phyloP scores from a whole-genome alignment of 2,888 invertebrate genomes.

The Sesamia inferens region DNA sequence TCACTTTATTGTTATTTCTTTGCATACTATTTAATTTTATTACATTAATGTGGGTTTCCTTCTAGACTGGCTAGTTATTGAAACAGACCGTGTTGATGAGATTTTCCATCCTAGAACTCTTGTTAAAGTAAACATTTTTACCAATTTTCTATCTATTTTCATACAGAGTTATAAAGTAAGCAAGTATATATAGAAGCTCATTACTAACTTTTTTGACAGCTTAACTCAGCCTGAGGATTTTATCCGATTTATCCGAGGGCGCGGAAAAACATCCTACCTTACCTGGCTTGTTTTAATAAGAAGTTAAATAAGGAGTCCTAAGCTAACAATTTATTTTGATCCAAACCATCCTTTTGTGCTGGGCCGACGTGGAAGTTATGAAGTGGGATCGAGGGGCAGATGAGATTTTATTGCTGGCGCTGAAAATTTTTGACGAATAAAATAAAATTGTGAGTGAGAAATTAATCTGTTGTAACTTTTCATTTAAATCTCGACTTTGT shows the following conservation, averaged over 20 bases:
- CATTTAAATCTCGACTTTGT: constrained; percentile 13
- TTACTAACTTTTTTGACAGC: constrained; percentile 57
- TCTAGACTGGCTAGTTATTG: constrained; percentile 3
- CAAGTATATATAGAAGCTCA: constrained; percentile 33
- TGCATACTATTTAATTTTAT: constrained; percentile 51
- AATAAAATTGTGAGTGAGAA: constrained; percentile 42
- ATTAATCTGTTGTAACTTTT: constrained; percentile 29
- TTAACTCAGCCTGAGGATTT: constrained; percentile 51
- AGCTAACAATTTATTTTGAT: constrained; percentile 68
- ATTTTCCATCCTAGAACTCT: constrained; percentile 10
- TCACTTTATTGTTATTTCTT: constrained; percentile 54
- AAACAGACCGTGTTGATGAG: constrained; percentile 9
- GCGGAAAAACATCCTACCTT: constrained; percentile 58
- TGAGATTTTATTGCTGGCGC: constrained; percentile 56
- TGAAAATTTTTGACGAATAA: constrained; percentile 48
- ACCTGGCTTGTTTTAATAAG: constrained; percentile 63
- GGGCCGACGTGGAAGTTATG: constrained; percentile 55
- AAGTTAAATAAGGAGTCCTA: constrained; percentile 68
- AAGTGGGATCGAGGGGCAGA: constrained; percentile 60
- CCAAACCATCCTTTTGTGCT: constrained; percentile 58
- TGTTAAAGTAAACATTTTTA: background rate
- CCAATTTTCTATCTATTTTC: constrained; percentile 11
- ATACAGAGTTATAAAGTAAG: background rate
- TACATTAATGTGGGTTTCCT: constrained; percentile 38
- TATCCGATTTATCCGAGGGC: constrained; percentile 61